Base-by-base conservation (phyloP, 2,113 vertebrate genomes). In the Damaliscus lunatus region DNA sequence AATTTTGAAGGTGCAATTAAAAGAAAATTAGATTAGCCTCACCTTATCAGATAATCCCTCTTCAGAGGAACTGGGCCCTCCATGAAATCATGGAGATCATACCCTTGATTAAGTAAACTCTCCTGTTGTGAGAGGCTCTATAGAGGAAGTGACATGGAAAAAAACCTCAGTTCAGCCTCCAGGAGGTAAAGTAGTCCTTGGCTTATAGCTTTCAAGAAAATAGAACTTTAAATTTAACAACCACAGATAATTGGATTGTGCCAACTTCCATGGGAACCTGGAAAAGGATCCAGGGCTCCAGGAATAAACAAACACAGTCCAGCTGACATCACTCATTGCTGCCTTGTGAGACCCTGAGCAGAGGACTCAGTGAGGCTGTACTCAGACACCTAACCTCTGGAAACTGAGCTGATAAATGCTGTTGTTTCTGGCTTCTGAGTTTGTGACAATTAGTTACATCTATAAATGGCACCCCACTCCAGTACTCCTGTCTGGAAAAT, bases 351-450 rank as follows among this genome's bases (percentile, higher is more conserved):
- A 78, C 57, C 14, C 25, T 19, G 53, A 52, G 31, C 29, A 48
- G n/a, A 25, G 17, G 10, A 25, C 3, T 40, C 46, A 5, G 0
- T 16, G 7, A 74, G 50, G 16, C n/a, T 36, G 5, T 53, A 7
- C 36, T 6, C 19, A 14, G 5, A 36, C 3, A 43, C 17, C 15
- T 16, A 16, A 33, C 6, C 43, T 40, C 31, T 14, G 36, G 14
- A 67, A 36, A 57, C 23, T 4, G 50, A 85, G 33, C n/a, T 19
- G 48, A 33, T 36, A 93, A 84, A 55, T 60, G 1, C 48, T 52
- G 1, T 84, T 80, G 13, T 64, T 52, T 92, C 53, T 40, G 84
- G 21, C 19, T 48, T 78, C 19, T 48, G 27, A 17, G 3, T 55
- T 48, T 96, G 33, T 46, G 55, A 23, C 74, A 31, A 43, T 43